phyloP scores from a whole-genome alignment of 2,888 invertebrate species.

The Pyralis farinalis region DNA sequence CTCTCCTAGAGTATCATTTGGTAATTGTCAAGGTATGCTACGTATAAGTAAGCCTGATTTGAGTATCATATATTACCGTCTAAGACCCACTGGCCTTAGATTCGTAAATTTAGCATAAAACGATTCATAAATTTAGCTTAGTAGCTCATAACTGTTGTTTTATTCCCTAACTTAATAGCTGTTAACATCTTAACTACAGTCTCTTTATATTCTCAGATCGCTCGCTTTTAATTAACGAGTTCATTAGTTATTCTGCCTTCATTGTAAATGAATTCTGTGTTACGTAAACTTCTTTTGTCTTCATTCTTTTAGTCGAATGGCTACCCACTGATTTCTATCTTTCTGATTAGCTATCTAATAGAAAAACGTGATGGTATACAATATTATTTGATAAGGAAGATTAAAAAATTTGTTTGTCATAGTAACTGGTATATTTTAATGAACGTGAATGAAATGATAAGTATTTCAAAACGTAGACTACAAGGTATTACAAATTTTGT shows the following conservation, averaged over 20 bases:
- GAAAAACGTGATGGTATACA: slow-evolving; percentile 1
- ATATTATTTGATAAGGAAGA: not conserved
- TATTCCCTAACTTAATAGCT: slow-evolving; percentile 44
- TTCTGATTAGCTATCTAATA: slow-evolving; percentile 4
- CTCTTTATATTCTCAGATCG: slow-evolving; percentile 47
- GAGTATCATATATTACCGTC: no score
- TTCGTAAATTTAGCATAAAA: slow-evolving; percentile 32
- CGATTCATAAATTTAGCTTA: slow-evolving; percentile 9
- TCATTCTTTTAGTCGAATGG: slow-evolving; percentile 10
- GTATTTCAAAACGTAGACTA: no score
- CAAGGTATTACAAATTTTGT: no score
- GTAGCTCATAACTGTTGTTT: slow-evolving; percentile 27
- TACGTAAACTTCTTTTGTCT: slow-evolving; percentile 7
- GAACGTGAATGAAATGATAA: no score
- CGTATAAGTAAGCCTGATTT: no score
- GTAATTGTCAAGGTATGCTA: no score
- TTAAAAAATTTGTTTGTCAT: not conserved
- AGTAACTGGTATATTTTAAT: no score
- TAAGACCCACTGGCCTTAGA: no score
- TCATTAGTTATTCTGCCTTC: slow-evolving; percentile 37
- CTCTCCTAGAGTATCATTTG: no score
- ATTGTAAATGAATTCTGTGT: slow-evolving; percentile 19
- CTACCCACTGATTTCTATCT: slow-evolving; percentile 9
- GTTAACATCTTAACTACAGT: slow-evolving; percentile 48
- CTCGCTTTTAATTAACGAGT: slow-evolving; percentile 48